Evolutionary conservation across 2,797 vertebrate species (phyloP).

Genomic region (Notamacropus eugenii): DNA sequence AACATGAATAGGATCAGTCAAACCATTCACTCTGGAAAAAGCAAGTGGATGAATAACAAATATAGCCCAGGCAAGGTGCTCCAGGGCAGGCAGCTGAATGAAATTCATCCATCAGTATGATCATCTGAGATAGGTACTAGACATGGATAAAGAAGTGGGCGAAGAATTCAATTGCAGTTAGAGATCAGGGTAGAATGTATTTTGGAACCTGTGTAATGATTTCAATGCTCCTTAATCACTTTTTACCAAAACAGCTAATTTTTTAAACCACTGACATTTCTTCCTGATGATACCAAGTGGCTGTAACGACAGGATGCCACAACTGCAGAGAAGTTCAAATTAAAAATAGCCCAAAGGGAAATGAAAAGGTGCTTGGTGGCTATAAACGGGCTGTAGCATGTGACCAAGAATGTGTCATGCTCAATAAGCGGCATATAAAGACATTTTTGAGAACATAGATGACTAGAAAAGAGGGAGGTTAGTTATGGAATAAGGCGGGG

Average conservation of each 20-base stretch:
- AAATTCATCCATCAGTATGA: not conserved
- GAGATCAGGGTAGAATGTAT: not conserved
- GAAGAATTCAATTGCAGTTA: not conserved
- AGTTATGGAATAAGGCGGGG: not conserved
- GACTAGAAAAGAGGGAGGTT: not conserved
- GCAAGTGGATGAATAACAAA: not conserved
- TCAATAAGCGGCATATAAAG: not conserved
- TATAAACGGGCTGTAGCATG: fast-evolving
- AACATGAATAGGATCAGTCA: not conserved
- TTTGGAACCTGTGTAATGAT: not conserved
- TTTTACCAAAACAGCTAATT: not conserved
- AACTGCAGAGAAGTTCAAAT: not conserved
- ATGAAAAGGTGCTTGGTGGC: not conserved
- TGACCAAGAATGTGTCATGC: not conserved
- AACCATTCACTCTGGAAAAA: not conserved
- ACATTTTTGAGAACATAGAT: not conserved
- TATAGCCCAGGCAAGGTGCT: not conserved
- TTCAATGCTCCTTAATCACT: not conserved
- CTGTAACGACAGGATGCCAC: not conserved
- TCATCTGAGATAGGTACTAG: not conserved
- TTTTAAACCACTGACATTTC: not conserved
- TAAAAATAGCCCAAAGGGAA: not conserved
- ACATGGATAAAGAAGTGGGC: not conserved
- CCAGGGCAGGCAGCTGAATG: not conserved
- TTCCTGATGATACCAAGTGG: not conserved